phyloP scores from a whole-genome alignment of 1,140 invertebrate genomes.

The Chymomyza costata region DNA sequence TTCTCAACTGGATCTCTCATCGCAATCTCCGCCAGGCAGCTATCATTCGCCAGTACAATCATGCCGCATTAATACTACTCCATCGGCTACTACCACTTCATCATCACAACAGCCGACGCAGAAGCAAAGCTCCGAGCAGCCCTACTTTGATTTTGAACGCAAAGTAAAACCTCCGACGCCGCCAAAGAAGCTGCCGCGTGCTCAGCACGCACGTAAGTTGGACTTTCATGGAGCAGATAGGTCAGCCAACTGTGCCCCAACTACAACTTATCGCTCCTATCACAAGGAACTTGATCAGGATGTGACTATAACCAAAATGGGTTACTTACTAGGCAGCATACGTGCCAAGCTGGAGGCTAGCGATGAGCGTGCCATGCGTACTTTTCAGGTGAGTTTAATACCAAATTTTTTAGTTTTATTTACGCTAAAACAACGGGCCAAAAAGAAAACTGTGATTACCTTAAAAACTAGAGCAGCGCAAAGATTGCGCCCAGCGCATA shows the following conservation, averaged over 20 bases:
- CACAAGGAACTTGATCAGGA: slow-evolving; percentile 66
- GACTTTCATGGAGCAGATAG: slow-evolving; percentile 39
- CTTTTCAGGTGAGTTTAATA: slow-evolving; percentile 56
- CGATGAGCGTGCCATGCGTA: slow-evolving; percentile 48
- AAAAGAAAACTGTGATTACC: neutral
- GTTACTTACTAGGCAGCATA: slow-evolving; percentile 63
- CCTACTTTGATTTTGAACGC: slow-evolving; percentile 61
- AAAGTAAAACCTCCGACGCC: slow-evolving; percentile 54
- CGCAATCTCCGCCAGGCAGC: slow-evolving; percentile 64
- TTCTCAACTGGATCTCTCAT: slow-evolving; percentile 38
- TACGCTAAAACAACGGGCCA: neutral
- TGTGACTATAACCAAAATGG: slow-evolving; percentile 63
- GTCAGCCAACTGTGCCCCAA: slow-evolving; percentile 5
- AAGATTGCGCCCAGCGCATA: slow-evolving; percentile 78
- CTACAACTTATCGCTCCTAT: slow-evolving; percentile 59
- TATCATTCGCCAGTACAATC: slow-evolving; percentile 66
- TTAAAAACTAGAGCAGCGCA: slow-evolving; percentile 35
- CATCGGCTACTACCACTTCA: slow-evolving; percentile 38
- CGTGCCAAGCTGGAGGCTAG: slow-evolving; percentile 63
- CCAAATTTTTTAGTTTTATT: slow-evolving; percentile 1
- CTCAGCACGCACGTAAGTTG: slow-evolving; percentile 51
- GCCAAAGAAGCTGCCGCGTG: slow-evolving; percentile 45
- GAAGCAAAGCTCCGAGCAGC: slow-evolving; percentile 24
- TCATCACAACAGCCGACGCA: slow-evolving; percentile 25
- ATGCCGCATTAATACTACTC: slow-evolving; percentile 16